phyloP scores from a whole-genome alignment of 2,888 invertebrate species.

The Aricia artaxerxes region DNA sequence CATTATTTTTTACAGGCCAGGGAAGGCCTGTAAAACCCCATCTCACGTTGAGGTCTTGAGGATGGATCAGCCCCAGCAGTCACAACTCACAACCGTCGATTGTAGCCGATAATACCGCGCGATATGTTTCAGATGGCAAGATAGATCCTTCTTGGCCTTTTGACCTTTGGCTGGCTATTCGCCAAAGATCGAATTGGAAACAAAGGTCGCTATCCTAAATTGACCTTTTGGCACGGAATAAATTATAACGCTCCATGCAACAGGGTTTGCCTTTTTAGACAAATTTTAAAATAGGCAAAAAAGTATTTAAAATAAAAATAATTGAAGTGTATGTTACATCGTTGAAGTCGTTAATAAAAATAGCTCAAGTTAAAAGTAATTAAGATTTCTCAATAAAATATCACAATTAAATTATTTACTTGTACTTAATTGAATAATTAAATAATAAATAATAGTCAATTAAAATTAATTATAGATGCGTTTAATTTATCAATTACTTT shows the following conservation, averaged over 20 bases:
- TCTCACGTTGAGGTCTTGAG: background rate
- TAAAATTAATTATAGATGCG: background rate
- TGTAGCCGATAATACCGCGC: background rate
- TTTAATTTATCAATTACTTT: slow-evolving; percentile 3
- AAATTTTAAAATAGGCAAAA: too few relatives aligned
- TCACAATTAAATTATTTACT: slow-evolving; percentile 1
- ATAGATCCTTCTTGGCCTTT: background rate
- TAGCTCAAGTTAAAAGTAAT: background rate
- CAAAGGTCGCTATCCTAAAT: background rate
- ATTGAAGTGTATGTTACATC: background rate
- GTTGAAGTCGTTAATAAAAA: background rate
- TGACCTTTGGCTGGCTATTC: background rate
- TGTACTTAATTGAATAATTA: background rate
- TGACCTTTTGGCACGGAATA: background rate
- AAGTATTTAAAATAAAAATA: background rate
- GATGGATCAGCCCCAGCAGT: background rate
- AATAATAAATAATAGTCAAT: background rate
- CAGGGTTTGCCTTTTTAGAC: background rate
- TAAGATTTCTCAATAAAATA: slow-evolving; percentile 3
- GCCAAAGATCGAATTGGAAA: background rate
- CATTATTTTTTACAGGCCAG: background rate
- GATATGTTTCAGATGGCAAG: background rate
- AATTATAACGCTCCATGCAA: background rate
- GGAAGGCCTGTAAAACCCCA: background rate
- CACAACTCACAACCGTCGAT: background rate